These are phyloP conservation scores for Agriopis leucophaearia DNA, from an alignment of 2,888 invertebrate genomes.

Conservation along the genomic window DNA sequence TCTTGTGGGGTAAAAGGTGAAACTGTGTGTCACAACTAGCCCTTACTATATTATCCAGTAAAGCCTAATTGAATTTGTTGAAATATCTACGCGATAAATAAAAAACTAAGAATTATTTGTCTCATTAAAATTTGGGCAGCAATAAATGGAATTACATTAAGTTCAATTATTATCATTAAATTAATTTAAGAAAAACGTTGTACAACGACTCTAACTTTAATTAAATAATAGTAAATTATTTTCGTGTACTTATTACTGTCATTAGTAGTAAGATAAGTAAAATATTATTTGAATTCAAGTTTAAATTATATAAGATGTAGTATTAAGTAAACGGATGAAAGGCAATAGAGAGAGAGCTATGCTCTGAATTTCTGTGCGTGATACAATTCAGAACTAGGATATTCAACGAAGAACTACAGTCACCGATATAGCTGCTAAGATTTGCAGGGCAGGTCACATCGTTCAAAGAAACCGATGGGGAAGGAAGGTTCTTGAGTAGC, in stretches of 20 bases:
- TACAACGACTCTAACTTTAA: neutral
- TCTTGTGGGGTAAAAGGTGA: too few relatives aligned
- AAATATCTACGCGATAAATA: constrained; percentile 1
- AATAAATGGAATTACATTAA: constrained; percentile 6
- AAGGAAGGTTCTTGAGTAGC: too few relatives aligned
- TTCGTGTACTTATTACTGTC: neutral
- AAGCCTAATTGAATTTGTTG: neutral
- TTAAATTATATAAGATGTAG: too few relatives aligned
- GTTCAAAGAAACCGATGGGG: too few relatives aligned
- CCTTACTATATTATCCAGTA: neutral
- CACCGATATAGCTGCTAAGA: too few relatives aligned
- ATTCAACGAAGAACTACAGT: too few relatives aligned
- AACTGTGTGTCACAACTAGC: neutral
- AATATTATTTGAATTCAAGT: too few relatives aligned
- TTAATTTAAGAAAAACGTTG: constrained; percentile 4
- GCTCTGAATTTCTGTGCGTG: too few relatives aligned
- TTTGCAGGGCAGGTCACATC: too few relatives aligned
- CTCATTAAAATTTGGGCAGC: neutral
- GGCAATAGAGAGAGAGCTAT: too few relatives aligned
- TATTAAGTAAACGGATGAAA: too few relatives aligned
- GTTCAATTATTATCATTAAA: neutral
- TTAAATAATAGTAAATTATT: neutral
- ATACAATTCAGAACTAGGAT: too few relatives aligned
- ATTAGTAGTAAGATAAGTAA: neutral
- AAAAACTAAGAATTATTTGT: neutral